Evolutionary conservation across 2,888 invertebrate species (phyloP), one percentile per base, ranked within the genome.

Genomic region (Volucella zonaria): DNA sequence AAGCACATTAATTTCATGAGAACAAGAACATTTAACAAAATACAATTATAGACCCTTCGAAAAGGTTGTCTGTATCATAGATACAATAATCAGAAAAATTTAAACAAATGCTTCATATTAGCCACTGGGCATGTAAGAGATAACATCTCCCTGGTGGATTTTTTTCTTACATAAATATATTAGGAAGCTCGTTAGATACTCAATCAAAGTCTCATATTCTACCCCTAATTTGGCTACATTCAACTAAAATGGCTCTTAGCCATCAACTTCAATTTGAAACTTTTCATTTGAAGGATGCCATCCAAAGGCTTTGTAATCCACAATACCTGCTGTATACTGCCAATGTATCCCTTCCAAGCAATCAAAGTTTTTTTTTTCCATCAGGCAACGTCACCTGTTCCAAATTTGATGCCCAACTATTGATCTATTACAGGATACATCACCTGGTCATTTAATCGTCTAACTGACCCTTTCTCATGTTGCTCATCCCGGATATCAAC

Each of bases 371-470:
- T 2, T 52, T n/a, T 73, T 71, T 11, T 38, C 45, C 12, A 23
- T 71, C 40, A 18, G 11, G 49, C 18, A 75, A 59, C 59, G 76
- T 59, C 75, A 76, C 70, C 71, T 76, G 82, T 71, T 75, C 40
- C 51, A 54, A 70, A 74, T 74, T 68, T 62, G 31, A 61, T 73
- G 77, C 51, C 62, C 73, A 77, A 49, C 73, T 67, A 77, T 73
- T 76, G 71, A 71, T 67, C 78, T 64, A 67, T 73, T 52, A 61
- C 52, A 58, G 51, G 38, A 73, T 52, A 68, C 68, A 68, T 42
- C 78, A 74, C 68, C 74, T 82, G 82, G 68, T 59, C 74, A 74
- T 78, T 68, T 58, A 78, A 82, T 58, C 68, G 78, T 75, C 73
- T 77, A 68, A 78, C 56, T 77, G 82, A 78, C 64, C 62, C 45